phyloP scores from a whole-genome alignment of 2,888 invertebrate genomes.

The Chaetogeoica ovagalla region DNA sequence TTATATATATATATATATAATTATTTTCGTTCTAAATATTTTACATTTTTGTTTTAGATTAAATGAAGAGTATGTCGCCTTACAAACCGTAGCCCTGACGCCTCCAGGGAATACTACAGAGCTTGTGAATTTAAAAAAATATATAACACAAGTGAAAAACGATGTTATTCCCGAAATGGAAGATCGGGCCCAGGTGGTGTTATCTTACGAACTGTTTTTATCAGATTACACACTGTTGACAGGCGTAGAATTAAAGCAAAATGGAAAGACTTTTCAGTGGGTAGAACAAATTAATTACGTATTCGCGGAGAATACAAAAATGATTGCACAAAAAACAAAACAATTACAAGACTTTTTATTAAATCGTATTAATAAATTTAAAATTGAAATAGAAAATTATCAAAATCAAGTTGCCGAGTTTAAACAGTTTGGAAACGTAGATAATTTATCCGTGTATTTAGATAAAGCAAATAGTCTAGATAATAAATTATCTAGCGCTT shows the following conservation, averaged over 20 bases:
- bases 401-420: slow-evolving; percentile 81
- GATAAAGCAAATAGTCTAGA: slow-evolving; percentile 79
- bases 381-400: slow-evolving; percentile 78
- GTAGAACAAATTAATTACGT: slow-evolving; percentile 42
- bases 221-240: slow-evolving; percentile 80
- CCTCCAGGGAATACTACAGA: slow-evolving; percentile 83
- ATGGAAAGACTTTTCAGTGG: slow-evolving; percentile 87
- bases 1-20: slow-evolving; percentile 55
- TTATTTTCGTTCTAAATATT: neutral
- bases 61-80: slow-evolving; percentile 67
- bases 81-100: slow-evolving; percentile 71
- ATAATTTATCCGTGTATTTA: slow-evolving; percentile 76
- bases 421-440: slow-evolving; percentile 83
- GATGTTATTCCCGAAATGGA: slow-evolving; percentile 74
- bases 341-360: slow-evolving; percentile 84
- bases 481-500: slow-evolving; percentile 71
- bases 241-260: slow-evolving; percentile 84
- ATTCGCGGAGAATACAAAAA: slow-evolving; percentile 77
- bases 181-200: slow-evolving; percentile 67
- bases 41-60: slow-evolving; percentile 64
- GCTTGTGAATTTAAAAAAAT: slow-evolving; percentile 79
- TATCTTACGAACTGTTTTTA: slow-evolving; percentile 78
- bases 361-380: slow-evolving; percentile 77
- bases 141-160: slow-evolving; percentile 75
- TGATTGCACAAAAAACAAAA: slow-evolving; percentile 77